phyloP scores from a whole-genome alignment of 1,140 invertebrate species.

The Lasioglossum baleicum region DNA sequence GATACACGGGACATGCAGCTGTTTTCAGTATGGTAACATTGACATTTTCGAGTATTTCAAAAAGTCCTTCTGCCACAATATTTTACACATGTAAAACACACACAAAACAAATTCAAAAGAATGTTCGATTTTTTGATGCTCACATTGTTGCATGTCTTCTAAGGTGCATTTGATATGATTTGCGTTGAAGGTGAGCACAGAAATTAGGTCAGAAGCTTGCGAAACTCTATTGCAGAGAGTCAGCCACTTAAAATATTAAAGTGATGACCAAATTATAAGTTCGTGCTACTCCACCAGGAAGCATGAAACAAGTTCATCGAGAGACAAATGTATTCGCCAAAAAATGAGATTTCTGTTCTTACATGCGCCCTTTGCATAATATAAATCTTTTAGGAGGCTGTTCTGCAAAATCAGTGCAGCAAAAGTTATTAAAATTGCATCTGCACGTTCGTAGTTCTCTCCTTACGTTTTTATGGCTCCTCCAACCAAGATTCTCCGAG shows the following conservation, averaged over 20 bases:
- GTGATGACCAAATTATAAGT: neutral
- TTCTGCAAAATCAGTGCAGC: neutral
- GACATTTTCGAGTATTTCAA: too few relatives aligned
- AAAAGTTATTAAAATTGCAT: neutral
- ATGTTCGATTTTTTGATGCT: too few relatives aligned
- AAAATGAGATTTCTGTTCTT: constrained; percentile 10
- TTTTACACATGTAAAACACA: too few relatives aligned
- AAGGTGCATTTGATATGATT: too few relatives aligned
- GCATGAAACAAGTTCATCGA: neutral
- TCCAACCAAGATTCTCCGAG: neutral
- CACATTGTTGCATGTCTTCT: too few relatives aligned
- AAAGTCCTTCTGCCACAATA: too few relatives aligned
- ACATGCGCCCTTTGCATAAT: neutral
- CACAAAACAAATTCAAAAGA: too few relatives aligned
- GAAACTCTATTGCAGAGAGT: neutral
- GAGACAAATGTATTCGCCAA: neutral
- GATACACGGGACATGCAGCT: too few relatives aligned
- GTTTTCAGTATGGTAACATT: too few relatives aligned
- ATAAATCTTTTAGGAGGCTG: neutral
- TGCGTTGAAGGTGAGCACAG: too few relatives aligned
- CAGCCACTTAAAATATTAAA: neutral
- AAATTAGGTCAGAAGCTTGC: neutral
- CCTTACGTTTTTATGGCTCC: neutral
- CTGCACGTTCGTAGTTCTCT: neutral
- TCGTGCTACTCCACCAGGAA: too few relatives aligned